Conservation (phyloP, 2,888 invertebrate species). For the Scaptomyza tumidula region DNA sequence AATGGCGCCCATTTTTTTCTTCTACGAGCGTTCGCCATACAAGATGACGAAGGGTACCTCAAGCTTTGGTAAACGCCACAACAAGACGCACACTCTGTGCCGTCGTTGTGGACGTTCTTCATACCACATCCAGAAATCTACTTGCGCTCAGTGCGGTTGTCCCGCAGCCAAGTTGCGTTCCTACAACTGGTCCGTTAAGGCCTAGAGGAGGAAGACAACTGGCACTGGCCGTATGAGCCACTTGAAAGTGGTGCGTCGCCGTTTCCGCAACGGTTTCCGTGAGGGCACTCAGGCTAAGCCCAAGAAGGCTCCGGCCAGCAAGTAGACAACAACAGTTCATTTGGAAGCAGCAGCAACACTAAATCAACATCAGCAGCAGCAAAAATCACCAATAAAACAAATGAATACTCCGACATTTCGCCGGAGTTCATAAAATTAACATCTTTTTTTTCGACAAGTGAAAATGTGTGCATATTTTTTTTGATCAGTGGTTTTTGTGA, state of each 20-base stretch:
- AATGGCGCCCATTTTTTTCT: too few species aligned
- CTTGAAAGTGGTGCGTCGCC: conserved; percentile 96
- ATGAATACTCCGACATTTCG: conserved; percentile 24
- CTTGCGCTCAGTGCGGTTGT: conserved; percentile 99
- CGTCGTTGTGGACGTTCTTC: conserved; percentile 98
- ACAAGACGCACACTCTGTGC: conserved; percentile 99
- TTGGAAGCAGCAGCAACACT: conserved; percentile 14
- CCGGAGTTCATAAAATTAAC: conserved; percentile 57
- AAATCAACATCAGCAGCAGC: background rate
- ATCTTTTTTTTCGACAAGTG: conserved; percentile 65
- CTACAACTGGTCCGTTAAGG: conserved; percentile 99
- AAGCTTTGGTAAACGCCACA: conserved; percentile 99
- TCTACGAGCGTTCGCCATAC: conserved; percentile 82
- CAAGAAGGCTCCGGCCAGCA: conserved; percentile 78
- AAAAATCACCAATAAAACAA: conserved; percentile 5
- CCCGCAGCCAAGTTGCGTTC: conserved; percentile 97
- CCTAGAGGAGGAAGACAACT: conserved; percentile 99
- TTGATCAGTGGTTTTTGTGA: conserved; percentile 37
- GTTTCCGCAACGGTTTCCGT: conserved; percentile 95
- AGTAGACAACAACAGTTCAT: conserved; percentile 38
- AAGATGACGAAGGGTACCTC: conserved; percentile 98
- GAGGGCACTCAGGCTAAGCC: conserved; percentile 87
- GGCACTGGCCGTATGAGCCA: conserved; percentile 99
- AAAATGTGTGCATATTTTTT: conserved; percentile 55
- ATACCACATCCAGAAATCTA: conserved; percentile 99